Percentiles rank a stretch among this genome's conserved stretches.
phyloP scores from a whole-genome alignment of 2,797 vertebrate genomes.

The Chiroxiphia lanceolata region DNA sequence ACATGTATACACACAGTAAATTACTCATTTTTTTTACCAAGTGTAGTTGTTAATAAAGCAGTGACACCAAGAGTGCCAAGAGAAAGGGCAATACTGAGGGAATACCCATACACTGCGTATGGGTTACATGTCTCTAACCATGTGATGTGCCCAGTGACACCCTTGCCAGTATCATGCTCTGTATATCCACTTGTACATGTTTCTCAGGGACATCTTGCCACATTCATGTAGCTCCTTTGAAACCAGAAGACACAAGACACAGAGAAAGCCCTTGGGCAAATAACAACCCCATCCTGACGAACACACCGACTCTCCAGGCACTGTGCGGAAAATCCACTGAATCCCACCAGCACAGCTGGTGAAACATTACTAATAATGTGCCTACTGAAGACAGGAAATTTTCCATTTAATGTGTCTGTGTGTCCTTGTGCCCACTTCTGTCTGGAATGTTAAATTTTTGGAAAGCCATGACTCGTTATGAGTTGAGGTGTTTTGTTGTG shows the following conservation, averaged over 20 bases:
- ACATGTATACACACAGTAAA: background rate
- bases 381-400: background rate
- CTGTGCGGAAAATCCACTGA: background rate
- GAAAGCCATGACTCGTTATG: background rate
- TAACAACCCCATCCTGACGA: background rate
- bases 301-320: accelerated
- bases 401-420: background rate
- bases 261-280: background rate
- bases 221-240: background rate
- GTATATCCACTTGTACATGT: background rate
- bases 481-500: background rate
- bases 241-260: background rate
- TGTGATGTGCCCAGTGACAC: background rate
- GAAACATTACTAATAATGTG: background rate
- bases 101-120: accelerated
- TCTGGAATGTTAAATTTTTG: background rate
- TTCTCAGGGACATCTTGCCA: background rate
- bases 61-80: background rate
- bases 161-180: background rate
- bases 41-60: background rate
- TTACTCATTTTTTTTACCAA: background rate
- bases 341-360: background rate
- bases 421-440: background rate
- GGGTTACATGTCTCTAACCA: background rate
- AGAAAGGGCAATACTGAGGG: background rate